Percentiles rank a stretch among this genome's conserved stretches.
Conservation (phyloP, 2,797 vertebrate genomes). For the Carduelis carduelis region DNA sequence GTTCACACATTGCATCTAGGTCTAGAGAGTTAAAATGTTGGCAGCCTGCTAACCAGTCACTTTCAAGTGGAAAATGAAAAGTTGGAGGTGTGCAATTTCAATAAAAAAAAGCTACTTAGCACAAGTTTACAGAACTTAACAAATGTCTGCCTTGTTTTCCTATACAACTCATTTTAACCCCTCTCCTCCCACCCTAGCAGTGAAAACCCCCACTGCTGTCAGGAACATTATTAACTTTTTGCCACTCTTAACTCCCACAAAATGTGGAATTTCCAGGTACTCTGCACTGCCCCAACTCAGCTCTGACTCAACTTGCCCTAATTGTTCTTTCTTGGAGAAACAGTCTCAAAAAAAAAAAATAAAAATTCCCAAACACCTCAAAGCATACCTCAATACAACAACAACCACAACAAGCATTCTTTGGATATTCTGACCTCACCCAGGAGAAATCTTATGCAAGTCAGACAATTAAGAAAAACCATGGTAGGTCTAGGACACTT, state of each 20-base stretch:
- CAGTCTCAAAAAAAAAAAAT: not conserved
- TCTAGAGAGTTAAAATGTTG: not conserved
- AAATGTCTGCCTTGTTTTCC: not conserved
- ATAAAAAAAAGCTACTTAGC: not conserved
- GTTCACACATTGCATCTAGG: not conserved
- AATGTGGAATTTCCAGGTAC: not conserved
- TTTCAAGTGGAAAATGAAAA: not conserved
- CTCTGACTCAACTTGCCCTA: not conserved
- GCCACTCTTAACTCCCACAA: not conserved
- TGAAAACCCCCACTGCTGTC: accelerated
- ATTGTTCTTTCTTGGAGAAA: not conserved
- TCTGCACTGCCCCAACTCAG: not conserved
- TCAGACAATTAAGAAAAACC: not conserved
- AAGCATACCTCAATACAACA: not conserved
- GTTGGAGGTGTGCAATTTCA: not conserved
- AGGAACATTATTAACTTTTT: not conserved
- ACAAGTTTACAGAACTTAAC: not conserved
- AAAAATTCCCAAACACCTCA: not conserved
- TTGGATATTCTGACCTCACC: not conserved
- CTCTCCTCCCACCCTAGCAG: not conserved
- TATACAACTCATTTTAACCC: not conserved
- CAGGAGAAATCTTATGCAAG: not conserved
- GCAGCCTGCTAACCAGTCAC: not conserved
- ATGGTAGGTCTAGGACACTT: not conserved
- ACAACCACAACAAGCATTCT: not conserved